Percentiles rank a stretch among this genome's conserved stretches.
Conservation (phyloP, 2,113 vertebrate genomes). For the Cinclus cinclus region DNA sequence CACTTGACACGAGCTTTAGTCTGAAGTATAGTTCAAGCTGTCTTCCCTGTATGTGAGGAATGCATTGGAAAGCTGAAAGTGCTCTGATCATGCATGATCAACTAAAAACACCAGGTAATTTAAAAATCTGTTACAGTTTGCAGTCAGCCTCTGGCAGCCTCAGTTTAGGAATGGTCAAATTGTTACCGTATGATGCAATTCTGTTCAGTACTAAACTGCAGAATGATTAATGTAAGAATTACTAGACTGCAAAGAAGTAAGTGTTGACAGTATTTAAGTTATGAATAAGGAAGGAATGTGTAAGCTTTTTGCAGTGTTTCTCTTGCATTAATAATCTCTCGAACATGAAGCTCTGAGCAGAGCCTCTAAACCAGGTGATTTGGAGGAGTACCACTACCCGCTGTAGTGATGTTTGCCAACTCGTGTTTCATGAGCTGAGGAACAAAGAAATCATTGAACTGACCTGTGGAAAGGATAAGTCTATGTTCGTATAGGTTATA, state of each 20-base stretch:
- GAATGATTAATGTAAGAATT: slow-evolving; percentile 2
- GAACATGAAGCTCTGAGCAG: background rate
- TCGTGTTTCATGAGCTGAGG: background rate
- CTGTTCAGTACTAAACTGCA: background rate
- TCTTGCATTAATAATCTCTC: background rate
- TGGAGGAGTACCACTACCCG: background rate
- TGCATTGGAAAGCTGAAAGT: background rate
- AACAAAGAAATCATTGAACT: slow-evolving; percentile 38
- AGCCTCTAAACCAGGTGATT: background rate
- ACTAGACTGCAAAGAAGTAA: background rate
- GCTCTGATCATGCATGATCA: background rate
- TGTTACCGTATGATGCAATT: background rate
- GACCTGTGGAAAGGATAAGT: background rate
- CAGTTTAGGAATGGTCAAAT: background rate
- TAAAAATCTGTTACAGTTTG: background rate
- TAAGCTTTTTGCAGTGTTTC: background rate
- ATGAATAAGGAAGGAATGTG: background rate
- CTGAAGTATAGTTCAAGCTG: background rate
- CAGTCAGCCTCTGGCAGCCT: background rate
- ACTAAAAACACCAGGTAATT: background rate
- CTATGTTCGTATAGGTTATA: background rate
- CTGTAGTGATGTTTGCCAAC: background rate
- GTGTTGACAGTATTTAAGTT: slow-evolving; percentile 21
- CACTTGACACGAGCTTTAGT: background rate
- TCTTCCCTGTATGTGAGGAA: background rate